These are phyloP conservation scores for Elephas maximus DNA, from an alignment of 2,113 vertebrate species.

Conservation along the genomic window DNA sequence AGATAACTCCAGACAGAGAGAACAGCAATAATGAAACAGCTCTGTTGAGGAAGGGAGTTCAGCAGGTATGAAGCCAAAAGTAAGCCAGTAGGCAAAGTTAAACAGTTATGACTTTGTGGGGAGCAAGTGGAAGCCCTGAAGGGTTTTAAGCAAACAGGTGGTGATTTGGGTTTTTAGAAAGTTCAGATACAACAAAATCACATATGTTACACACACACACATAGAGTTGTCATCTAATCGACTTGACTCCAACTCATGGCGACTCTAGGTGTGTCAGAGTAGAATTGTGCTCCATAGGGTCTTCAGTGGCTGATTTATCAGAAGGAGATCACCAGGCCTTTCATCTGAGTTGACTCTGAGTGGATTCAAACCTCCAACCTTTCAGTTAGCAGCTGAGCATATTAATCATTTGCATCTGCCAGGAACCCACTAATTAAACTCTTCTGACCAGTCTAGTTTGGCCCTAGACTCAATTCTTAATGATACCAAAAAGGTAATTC, in stretches of 20 bases:
- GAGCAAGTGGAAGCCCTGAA: not conserved
- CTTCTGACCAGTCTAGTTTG: not conserved
- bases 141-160: not conserved
- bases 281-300: too few relatives aligned
- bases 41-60: not conserved
- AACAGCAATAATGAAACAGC: fast-evolving
- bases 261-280: too few relatives aligned
- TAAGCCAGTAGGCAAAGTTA: not conserved
- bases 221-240: too few relatives aligned
- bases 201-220: not conserved
- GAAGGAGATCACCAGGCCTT: too few relatives aligned
- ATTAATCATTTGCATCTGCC: too few relatives aligned
- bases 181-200: not conserved
- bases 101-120: not conserved
- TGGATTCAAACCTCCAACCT: too few relatives aligned
- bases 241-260: too few relatives aligned
- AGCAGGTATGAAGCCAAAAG: not conserved
- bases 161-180: not conserved
- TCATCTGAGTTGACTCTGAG: too few relatives aligned
- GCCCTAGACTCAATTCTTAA: not conserved
- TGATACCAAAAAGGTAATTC: not conserved
- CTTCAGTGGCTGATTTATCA: too few relatives aligned
- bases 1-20: not conserved
- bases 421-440: not conserved
- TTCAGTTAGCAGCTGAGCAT: too few relatives aligned